Conservation (phyloP, 1,140 invertebrate genomes). For the Cyphomyrmex costatus region DNA sequence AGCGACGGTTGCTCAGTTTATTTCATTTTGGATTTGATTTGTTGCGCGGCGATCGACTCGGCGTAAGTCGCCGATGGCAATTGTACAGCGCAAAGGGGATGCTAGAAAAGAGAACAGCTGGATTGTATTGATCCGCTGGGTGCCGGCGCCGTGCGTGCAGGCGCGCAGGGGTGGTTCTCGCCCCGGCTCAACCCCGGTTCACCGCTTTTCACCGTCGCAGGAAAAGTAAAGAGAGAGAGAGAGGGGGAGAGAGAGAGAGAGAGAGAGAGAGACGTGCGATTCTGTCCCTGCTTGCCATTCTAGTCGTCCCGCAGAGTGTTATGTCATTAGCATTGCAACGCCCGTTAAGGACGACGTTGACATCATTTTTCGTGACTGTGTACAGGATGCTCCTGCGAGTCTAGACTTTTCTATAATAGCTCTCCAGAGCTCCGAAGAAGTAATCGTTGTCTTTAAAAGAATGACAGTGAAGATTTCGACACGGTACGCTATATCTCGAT, state of each 20-base stretch:
- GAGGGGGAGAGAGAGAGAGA: neutral
- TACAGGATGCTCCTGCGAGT: neutral
- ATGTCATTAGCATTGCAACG: slow-evolving; percentile 70
- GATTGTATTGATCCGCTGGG: slow-evolving; percentile 84
- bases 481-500: slow-evolving; percentile 76
- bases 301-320: slow-evolving; percentile 58
- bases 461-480: slow-evolving; percentile 85
- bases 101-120: slow-evolving; percentile 84
- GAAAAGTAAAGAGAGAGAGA: slow-evolving; percentile 43
- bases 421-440: neutral
- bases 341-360: slow-evolving; percentile 36
- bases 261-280: slow-evolving; percentile 43
- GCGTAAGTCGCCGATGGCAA: neutral
- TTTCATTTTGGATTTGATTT: neutral
- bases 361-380: neutral
- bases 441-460: neutral
- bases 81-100: slow-evolving; percentile 77
- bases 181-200: slow-evolving; percentile 68
- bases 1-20: neutral
- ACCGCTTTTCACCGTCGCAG: slow-evolving; percentile 73
- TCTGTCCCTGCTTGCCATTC: slow-evolving; percentile 48
- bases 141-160: slow-evolving; percentile 62
- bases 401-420: too few species aligned
- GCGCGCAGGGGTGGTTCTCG: slow-evolving; percentile 81
- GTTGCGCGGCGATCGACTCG: slow-evolving; percentile 2